Base-by-base conservation (phyloP, 2,888 invertebrate species). In the Dicycla oo region DNA sequence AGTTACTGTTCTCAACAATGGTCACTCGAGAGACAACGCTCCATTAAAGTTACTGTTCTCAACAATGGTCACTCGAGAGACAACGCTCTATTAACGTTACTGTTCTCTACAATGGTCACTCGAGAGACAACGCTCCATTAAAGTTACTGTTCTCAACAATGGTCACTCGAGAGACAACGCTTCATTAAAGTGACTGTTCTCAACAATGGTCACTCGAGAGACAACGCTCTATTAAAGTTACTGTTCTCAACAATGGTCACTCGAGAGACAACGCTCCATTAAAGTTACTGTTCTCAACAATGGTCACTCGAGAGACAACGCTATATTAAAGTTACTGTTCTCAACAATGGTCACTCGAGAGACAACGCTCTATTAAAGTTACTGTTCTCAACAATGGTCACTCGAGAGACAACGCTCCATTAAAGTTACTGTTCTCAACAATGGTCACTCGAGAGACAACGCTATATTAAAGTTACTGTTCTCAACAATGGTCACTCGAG, bases 241-340 rank as follows among this genome's bases (percentile, higher is more conserved):
- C 13, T 61, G 5, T 40, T 26, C 20, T 10, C 23, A n/a, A 74
- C 26, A 47, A 38, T 8, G 13, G 23, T 23, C 20, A 40, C 1
- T 51, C 15, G 15, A 20, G 45, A 53, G 30, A 70, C 18, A 38
- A 45, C 15, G 13, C 74, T 47, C 30, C 57, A 57, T 57, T n/a
- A 34, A 30, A 34, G 34, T 34, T 4, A 34, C 13, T 61, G 5
- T 40, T 26, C 20, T 10, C 23, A n/a, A 74, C 26, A 47, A 38
- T 8, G 13, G 23, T 23, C 20, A 40, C 1, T 51, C 15, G 15
- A 20, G 45, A 53, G 30, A 70, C 18, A 38, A 45, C 15, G 13
- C 74, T 47, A n/a, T n/a, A 34, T 34, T 34, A 34, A 30, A 34
- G 34, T 34, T 4, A 34, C 13, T 61, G 5, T 40, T 26, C 20